Evolutionary conservation across 35 echinoderm and acorn worm genomes (phyloP).

Genomic region (Eucidaris tribuloides): DNA sequence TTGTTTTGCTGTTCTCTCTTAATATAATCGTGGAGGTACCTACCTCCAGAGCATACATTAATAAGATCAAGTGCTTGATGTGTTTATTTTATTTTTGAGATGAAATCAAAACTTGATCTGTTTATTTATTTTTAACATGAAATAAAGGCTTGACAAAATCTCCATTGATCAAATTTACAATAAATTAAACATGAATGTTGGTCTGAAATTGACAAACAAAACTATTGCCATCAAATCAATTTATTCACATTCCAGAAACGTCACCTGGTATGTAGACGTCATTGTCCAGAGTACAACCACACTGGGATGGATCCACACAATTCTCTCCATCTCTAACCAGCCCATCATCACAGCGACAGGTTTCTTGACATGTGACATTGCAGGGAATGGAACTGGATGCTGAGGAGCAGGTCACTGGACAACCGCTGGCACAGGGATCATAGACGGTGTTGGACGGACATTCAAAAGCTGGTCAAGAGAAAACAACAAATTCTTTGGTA

Average conservation of each 20-base stretch:
- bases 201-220: slow-evolving; percentile 48
- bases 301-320: slow-evolving; percentile 63
- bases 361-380: slow-evolving; percentile 41
- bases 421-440: slow-evolving; percentile 65
- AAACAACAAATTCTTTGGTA: no score
- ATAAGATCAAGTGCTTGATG: no score
- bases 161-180: no score
- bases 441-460: slow-evolving; percentile 66
- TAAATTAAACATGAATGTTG: slow-evolving; percentile 33
- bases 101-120: no score
- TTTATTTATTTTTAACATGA: no score
- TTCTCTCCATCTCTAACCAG: slow-evolving; percentile 56
- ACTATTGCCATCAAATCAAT: no score
- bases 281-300: slow-evolving; percentile 53
- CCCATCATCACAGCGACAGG: slow-evolving; percentile 76
- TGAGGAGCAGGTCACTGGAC: slow-evolving; percentile 54
- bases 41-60: no score
- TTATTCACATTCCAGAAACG: slow-evolving; percentile 24
- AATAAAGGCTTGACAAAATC: no score
- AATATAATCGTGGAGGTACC: no score
- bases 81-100: no score
- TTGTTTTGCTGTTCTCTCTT: no score
- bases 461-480: slow-evolving; percentile 27
- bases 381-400: background rate
- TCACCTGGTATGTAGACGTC: slow-evolving; percentile 49